phyloP scores from a whole-genome alignment of 1,140 invertebrate genomes.

The Cryptotermes secundus region DNA sequence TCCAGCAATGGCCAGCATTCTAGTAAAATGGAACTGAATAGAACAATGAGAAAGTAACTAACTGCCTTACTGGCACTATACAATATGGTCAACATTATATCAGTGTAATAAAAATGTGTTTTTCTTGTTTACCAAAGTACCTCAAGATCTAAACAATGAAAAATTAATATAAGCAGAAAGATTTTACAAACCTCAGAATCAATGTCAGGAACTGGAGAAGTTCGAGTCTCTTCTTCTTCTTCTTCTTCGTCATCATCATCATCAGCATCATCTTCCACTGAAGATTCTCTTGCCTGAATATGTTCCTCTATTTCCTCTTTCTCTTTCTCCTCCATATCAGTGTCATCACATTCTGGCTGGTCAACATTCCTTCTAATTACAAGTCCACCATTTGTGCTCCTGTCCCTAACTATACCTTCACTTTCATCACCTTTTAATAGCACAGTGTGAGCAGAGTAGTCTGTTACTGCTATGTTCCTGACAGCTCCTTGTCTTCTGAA shows the following conservation, averaged over 20 bases:
- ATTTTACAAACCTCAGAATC: conserved; percentile 4
- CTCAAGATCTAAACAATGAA: no score
- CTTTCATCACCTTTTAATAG: neutral
- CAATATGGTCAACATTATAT: no score
- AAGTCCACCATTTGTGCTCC: neutral
- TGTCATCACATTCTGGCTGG: conserved; percentile 23
- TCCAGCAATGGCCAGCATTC: no score
- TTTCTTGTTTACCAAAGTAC: no score
- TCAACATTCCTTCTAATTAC: neutral
- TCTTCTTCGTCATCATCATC: conserved; percentile 38
- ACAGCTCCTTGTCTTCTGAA: neutral
- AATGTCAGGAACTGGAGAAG: neutral
- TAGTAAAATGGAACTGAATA: no score
- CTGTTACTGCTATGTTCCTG: neutral
- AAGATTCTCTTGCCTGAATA: neutral
- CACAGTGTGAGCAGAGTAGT: neutral
- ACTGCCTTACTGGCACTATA: no score
- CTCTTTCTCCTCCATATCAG: conserved; percentile 30
- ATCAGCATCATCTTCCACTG: conserved; percentile 35
- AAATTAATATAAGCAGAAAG: no score
- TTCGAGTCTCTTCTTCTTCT: neutral
- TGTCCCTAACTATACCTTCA: neutral
- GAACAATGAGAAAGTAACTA: no score
- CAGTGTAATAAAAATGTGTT: no score
- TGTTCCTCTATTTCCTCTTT: conserved; percentile 45